These are phyloP conservation scores for Scyliorhinus canicula DNA, from an alignment of 2,797 vertebrate species.

Conservation along the genomic window DNA sequence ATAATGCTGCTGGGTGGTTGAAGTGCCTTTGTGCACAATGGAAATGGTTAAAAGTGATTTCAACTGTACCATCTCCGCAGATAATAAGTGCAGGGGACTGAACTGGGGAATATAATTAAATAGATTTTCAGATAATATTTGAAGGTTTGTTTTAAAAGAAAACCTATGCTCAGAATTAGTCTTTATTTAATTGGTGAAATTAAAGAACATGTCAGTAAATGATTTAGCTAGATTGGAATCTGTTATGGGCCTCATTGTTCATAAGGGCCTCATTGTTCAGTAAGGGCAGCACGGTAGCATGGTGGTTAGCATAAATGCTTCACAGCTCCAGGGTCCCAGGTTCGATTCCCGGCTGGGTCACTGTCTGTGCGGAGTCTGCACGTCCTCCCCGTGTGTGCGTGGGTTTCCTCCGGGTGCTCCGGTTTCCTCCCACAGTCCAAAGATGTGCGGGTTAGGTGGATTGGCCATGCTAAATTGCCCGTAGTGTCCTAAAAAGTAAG, in stretches of 20 bases:
- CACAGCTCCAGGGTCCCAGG: no score
- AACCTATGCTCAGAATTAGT: background rate
- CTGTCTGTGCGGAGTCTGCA: no score
- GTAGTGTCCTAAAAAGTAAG: no score
- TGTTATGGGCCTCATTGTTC: background rate
- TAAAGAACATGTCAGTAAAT: background rate
- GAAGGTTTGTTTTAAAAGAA: background rate
- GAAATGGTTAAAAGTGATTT: background rate
- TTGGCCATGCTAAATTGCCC: no score
- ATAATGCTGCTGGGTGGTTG: background rate
- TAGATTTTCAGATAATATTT: background rate
- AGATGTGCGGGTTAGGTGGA: no score
- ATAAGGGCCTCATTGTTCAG: no score
- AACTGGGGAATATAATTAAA: background rate
- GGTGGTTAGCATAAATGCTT: no score
- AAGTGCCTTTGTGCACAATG: background rate
- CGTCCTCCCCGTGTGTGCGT: no score
- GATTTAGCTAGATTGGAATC: background rate
- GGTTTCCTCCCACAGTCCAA: no score
- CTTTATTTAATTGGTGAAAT: background rate
- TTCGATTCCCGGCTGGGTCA: no score
- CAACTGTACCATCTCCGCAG: background rate
- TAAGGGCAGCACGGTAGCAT: no score
- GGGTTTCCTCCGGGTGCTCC: no score
- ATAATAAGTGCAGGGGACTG: background rate